Base-by-base conservation (phyloP, 2,113 vertebrate genomes). In the Eudyptes chrysolophus region DNA sequence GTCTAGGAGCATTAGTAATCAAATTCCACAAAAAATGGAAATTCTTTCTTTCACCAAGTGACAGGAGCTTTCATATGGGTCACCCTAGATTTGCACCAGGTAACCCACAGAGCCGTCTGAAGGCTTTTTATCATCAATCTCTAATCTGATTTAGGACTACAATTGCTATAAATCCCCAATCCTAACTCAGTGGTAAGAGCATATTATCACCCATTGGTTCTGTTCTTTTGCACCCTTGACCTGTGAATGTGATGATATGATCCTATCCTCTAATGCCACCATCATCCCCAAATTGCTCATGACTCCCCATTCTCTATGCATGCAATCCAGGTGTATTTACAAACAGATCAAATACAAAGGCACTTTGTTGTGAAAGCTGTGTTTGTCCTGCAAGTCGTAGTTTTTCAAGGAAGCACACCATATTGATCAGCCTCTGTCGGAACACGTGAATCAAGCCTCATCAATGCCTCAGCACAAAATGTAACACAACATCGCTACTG, bases 271-370 rank as follows among this genome's bases (percentile, higher is more conserved):
- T 55, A 79, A 71, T 36, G 46, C 27, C 66, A 70, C 18, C 4
- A 20, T 79, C 36, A 92, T 65, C 32, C 18, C 27, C 42, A 30
- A 88, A 85, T 14, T 27, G 70, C 24, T 85, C 26, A 15, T 17
- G 29, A 51, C 6, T 57, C 54, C 49, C 83, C 26, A 40, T 55
- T 72, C 76, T 70, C 95, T 87, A 76, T 10, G 14, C 27, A 87
- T 84, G 62, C 55, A 84, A 79, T 70, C 40, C 58, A 81, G 57
- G 10, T 75, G 62, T 79, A 92, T 91, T 87, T 93, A 64, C 93
- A 95, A 96, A 94, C 34, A 71, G 92, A 95, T 94, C 48, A 95
- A 96, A 95, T 82, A 65, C 29, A 92, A 91, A 92, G 51, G 46
- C 20, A 8, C 58, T 94, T 92, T 83, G 82, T 95, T 98, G 92